Conservation (phyloP, 92 coral and sea anemone genomes). For the Bergia puertoricense region DNA sequence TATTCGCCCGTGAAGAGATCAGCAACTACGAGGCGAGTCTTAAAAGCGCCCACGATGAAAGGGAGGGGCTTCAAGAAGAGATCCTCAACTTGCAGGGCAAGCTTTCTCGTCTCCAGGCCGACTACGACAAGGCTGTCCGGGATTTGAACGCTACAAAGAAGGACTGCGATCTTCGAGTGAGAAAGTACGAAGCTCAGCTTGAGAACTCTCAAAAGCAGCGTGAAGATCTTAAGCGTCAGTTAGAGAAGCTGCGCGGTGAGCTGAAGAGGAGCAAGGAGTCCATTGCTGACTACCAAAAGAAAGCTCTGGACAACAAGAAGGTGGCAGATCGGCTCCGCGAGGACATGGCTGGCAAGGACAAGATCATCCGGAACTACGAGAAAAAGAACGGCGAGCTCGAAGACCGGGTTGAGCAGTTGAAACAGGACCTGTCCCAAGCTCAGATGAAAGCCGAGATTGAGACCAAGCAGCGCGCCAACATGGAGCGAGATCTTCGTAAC, state of each 20-base stretch:
- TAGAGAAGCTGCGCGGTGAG: constrained; percentile 87
- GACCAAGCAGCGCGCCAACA: constrained; percentile 74
- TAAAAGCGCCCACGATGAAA: constrained; percentile 37
- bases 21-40: constrained; percentile 36
- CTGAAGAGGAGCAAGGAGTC: constrained; percentile 86
- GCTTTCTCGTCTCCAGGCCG: constrained; percentile 86
- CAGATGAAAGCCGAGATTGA: constrained; percentile 86
- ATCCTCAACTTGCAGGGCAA: constrained; percentile 71
- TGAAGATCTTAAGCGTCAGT: constrained; percentile 88
- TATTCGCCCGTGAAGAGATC: constrained; percentile 39
- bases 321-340: constrained; percentile 93
- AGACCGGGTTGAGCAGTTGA: constrained; percentile 86
- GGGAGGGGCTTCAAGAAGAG: constrained; percentile 38
- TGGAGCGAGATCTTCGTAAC: constrained; percentile 84
- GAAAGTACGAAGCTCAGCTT: constrained; percentile 90
- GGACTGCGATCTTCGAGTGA: constrained; percentile 83
- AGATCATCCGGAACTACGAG: constrained; percentile 85
- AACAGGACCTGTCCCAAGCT: constrained; percentile 83
- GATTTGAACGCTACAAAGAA: constrained; percentile 90
- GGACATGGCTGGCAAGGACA: constrained; percentile 85
- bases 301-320: constrained; percentile 89
- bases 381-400: constrained; percentile 85
- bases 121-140: constrained; percentile 89
- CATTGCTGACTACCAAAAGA: constrained; percentile 65
- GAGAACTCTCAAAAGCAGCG: constrained; percentile 93